Percentiles rank a stretch among this genome's conserved stretches.
phyloP scores from a whole-genome alignment of 2,113 vertebrate genomes.

The Saguinus imperator region DNA sequence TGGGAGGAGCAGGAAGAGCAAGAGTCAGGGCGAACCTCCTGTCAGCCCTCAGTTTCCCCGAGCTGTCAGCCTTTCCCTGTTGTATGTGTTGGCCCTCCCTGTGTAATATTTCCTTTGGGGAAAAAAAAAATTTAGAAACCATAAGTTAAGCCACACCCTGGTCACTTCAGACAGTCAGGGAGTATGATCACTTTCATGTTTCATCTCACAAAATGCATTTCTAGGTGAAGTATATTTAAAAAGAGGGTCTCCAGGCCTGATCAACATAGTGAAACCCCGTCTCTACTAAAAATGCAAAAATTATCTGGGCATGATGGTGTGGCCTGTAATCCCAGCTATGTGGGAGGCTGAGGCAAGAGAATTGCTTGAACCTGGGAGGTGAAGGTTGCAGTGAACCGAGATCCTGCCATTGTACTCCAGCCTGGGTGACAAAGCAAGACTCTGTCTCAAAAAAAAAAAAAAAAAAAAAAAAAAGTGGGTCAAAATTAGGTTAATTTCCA shows the following conservation, averaged over 20 bases:
- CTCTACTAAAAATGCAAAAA: too few relatives aligned
- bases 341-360: too few relatives aligned
- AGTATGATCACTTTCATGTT: not conserved
- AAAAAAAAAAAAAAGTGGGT: too few relatives aligned
- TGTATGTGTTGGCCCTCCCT: not conserved
- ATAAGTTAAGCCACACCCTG: not conserved
- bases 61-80: not conserved
- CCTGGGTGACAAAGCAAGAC: too few relatives aligned
- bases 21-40: not conserved
- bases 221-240: not conserved
- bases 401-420: too few relatives aligned
- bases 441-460: too few relatives aligned
- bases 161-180: not conserved
- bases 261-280: too few relatives aligned
- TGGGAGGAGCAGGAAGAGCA: not conserved
- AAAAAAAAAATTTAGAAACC: not conserved
- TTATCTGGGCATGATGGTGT: too few relatives aligned
- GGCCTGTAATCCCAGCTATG: too few relatives aligned
- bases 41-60: not conserved
- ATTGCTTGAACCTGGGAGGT: too few relatives aligned
- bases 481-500: not conserved
- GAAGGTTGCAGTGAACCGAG: too few relatives aligned
- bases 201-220: slow-evolving; percentile 19
- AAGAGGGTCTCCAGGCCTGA: not conserved
- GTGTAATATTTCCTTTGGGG: not conserved